These are phyloP conservation scores for Tamandua tetradactyla DNA, from an alignment of 2,797 vertebrate genomes.

Conservation along the genomic window DNA sequence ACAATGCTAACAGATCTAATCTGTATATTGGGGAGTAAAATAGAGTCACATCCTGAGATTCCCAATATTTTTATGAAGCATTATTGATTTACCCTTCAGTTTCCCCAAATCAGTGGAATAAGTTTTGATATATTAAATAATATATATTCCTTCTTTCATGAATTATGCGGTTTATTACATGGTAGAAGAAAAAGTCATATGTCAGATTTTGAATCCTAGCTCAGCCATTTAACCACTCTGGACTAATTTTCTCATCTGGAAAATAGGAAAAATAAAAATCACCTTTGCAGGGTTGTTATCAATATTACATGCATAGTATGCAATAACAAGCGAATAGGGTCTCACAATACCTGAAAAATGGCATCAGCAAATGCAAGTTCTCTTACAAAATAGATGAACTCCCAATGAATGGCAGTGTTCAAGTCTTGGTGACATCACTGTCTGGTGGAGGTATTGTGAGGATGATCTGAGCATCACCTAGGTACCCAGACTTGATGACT, in stretches of 20 bases:
- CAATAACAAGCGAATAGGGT: neutral
- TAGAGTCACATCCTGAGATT: neutral
- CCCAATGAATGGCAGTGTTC: too few relatives aligned
- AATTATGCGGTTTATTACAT: neutral
- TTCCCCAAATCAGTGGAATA: neutral
- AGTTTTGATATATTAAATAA: constrained; percentile 17
- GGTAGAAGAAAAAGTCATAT: neutral
- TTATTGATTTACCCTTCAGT: neutral
- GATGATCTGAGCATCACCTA: neutral
- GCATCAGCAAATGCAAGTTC: neutral
- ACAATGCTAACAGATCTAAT: neutral
- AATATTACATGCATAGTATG: neutral
- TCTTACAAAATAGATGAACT: neutral
- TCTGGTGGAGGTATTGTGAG: neutral
- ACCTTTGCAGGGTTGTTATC: neutral
- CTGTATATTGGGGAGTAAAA: neutral
- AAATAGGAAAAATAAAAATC: neutral
- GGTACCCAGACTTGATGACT: neutral
- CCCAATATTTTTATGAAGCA: neutral
- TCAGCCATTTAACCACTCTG: neutral
- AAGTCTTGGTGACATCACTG: neutral
- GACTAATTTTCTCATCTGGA: neutral
- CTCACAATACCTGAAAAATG: neutral
- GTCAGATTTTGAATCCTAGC: neutral
- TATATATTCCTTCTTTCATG: neutral